Evolutionary conservation across 2,888 invertebrate species (phyloP).

Genomic region (Diploptera punctata): DNA sequence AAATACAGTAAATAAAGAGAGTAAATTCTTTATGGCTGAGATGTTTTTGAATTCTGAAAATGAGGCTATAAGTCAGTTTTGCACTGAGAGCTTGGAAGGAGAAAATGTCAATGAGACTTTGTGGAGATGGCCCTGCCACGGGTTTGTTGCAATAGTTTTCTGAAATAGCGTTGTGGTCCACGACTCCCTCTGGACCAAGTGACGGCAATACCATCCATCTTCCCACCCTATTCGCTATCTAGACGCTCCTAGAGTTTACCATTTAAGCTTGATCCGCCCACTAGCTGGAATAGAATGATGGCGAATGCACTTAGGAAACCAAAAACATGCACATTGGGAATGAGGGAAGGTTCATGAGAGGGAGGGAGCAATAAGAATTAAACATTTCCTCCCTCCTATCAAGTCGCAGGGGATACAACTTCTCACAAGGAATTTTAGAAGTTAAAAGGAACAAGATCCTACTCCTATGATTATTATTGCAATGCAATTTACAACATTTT

Average conservation of each 20-base stretch:
- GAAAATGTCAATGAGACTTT: slow-evolving; percentile 26
- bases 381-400: slow-evolving; percentile 10
- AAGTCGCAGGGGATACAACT: not conserved
- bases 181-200: slow-evolving; percentile 26
- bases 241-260: not conserved
- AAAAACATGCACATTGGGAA: slow-evolving; percentile 21
- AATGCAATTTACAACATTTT: not conserved
- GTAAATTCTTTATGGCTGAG: no score
- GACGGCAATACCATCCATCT: slow-evolving; percentile 27
- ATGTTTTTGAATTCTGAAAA: no score
- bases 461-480: not conserved
- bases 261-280: slow-evolving; percentile 22
- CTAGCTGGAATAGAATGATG: not conserved
- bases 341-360: slow-evolving; percentile 10
- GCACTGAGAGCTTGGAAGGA: not conserved
- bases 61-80: not conserved
- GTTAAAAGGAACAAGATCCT: not conserved
- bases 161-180: slow-evolving; percentile 37
- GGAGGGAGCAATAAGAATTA: slow-evolving; percentile 21
- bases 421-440: not conserved
- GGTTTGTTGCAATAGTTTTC: slow-evolving; percentile 23
- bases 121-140: slow-evolving; percentile 1
- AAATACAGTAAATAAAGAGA: no score
- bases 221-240: slow-evolving; percentile 1
- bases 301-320: slow-evolving; percentile 27